Percentiles rank a stretch among this genome's conserved stretches.
phyloP scores from a whole-genome alignment of 2,113 vertebrate species.

The Delphinus delphis region DNA sequence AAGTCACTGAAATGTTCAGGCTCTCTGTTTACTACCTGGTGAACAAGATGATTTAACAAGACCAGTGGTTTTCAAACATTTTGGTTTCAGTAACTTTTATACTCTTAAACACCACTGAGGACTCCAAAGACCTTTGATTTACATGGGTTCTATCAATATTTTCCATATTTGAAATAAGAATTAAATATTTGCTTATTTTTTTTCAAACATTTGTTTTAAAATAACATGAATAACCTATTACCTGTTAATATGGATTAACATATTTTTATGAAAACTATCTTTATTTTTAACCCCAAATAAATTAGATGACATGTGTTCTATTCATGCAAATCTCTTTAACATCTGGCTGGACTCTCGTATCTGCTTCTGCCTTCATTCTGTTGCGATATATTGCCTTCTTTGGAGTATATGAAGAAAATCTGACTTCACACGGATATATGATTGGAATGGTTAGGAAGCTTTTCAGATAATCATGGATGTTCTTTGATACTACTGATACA shows the following conservation, averaged over 20 bases:
- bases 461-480: background rate
- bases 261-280: background rate
- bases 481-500: background rate
- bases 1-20: background rate
- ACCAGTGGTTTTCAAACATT: background rate
- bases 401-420: background rate
- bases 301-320: background rate
- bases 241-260: background rate
- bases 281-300: background rate
- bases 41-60: background rate
- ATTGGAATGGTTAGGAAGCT: background rate
- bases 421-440: background rate
- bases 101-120: background rate
- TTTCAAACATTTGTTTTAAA: background rate
- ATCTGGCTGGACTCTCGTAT: background rate
- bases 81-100: background rate
- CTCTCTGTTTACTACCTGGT: background rate
- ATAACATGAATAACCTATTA: background rate
- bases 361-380: background rate
- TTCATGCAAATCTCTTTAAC: background rate
- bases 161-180: background rate
- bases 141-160: background rate
- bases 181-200: background rate
- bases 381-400: background rate
- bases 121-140: background rate